Evolutionary conservation across 2,797 vertebrate genomes (phyloP).

Genomic region (Mionectes olivaceus): DNA sequence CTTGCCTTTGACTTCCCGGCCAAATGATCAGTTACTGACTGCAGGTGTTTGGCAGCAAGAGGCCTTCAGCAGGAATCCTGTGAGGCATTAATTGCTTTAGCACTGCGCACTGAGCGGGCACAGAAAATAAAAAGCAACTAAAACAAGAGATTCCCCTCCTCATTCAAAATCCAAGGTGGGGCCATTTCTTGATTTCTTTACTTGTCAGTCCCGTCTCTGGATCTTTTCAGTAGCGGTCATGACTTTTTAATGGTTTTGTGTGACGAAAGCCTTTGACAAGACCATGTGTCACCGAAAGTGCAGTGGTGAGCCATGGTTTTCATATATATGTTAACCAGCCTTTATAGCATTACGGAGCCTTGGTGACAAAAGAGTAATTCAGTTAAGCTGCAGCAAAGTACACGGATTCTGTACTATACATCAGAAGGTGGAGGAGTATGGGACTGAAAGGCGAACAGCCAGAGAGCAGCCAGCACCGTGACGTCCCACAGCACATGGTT

Average conservation of each 20-base stretch:
- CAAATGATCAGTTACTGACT: not conserved
- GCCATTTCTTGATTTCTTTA: not conserved
- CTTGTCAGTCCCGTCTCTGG: not conserved
- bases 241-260: not conserved
- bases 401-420: not conserved
- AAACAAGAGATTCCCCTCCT: not conserved
- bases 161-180: not conserved
- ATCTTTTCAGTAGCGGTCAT: not conserved
- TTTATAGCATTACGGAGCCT: not conserved
- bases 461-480: not conserved
- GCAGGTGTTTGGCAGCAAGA: conserved; percentile 4
- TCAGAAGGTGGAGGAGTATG: not conserved
- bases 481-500: rapidly evolving
- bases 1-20: not conserved
- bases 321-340: conserved; percentile 62
- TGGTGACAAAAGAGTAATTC: conserved; percentile 24
- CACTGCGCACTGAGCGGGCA: rapidly evolving
- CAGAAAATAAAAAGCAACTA: not conserved
- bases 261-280: conserved; percentile 38
- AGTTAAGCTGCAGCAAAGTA: not conserved
- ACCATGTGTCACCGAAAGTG: not conserved
- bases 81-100: not conserved
- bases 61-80: not conserved
- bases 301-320: conserved; percentile 51
- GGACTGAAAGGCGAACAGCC: not conserved